phyloP scores from a whole-genome alignment of 2,888 invertebrate species.

The Julus scandinavius region DNA sequence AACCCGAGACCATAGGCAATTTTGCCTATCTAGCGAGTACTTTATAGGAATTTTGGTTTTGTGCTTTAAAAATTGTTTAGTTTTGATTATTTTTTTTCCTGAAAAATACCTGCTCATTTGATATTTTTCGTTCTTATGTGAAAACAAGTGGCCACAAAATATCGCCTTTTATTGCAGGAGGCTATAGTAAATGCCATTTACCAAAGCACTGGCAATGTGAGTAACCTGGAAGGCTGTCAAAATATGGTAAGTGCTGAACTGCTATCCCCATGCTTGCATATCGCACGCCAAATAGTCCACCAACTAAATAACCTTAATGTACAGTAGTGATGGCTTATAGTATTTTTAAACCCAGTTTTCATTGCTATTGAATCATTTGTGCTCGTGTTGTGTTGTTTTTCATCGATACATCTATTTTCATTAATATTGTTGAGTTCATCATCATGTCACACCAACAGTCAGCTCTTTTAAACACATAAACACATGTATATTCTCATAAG shows the following conservation, averaged over 20 bases:
- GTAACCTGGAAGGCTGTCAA: slow-evolving; percentile 58
- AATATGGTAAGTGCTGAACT: slow-evolving; percentile 57
- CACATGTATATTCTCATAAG: too few species aligned
- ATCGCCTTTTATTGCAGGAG: slow-evolving; percentile 57
- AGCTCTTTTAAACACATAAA: too few species aligned
- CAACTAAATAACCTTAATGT: neutral
- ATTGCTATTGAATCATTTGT: neutral
- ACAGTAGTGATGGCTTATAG: neutral
- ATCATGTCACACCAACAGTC: too few species aligned
- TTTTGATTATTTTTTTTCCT: neutral
- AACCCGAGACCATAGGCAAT: neutral
- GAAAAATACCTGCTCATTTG: neutral
- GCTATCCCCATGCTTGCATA: slow-evolving; percentile 49
- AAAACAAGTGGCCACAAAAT: slow-evolving; percentile 38
- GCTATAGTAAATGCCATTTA: slow-evolving; percentile 58
- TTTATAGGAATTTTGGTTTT: neutral
- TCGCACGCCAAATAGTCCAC: slow-evolving; percentile 37
- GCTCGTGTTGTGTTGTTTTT: neutral
- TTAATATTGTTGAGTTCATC: too few species aligned
- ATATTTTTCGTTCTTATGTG: slow-evolving; percentile 7
- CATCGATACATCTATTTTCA: too few species aligned
- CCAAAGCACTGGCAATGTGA: slow-evolving; percentile 56
- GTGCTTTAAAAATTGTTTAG: neutral
- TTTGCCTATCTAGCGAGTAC: neutral
- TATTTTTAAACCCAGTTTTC: too few species aligned